Percentiles rank a stretch among this genome's conserved stretches.
These are phyloP conservation scores for Narcine bancroftii DNA, from an alignment of 2,113 vertebrate genomes.

Conservation along the genomic window DNA sequence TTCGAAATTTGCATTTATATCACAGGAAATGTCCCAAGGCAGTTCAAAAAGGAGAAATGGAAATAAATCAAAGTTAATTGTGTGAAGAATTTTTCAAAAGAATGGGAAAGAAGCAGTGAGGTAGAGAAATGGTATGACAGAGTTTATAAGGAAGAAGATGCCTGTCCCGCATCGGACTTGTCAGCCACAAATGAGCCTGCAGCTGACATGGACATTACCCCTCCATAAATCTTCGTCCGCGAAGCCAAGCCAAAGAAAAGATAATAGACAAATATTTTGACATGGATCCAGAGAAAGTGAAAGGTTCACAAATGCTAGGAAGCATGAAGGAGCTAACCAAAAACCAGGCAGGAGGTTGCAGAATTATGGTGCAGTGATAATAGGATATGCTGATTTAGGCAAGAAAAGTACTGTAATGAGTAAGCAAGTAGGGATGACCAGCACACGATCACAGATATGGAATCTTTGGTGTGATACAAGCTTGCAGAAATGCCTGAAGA, in stretches of 20 bases:
- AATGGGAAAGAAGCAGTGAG: neutral
- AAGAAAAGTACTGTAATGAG: neutral
- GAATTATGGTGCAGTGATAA: neutral
- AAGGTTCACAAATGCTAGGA: neutral
- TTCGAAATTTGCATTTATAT: conserved; percentile 26
- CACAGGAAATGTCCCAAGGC: neutral
- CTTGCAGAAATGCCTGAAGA: neutral
- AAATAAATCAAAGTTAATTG: neutral
- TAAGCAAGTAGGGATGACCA: neutral
- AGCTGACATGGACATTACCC: too few relatives aligned
- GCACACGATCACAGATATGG: neutral
- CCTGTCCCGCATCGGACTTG: too few relatives aligned
- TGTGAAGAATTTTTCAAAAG: neutral
- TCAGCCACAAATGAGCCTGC: too few relatives aligned
- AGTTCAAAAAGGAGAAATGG: neutral
- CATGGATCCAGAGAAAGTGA: neutral
- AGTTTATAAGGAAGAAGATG: too few relatives aligned
- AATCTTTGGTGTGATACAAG: neutral
- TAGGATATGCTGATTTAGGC: neutral
- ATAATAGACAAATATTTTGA: neutral
- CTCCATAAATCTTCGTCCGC: too few relatives aligned
- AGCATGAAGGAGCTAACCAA: neutral
- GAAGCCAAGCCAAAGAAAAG: too few relatives aligned
- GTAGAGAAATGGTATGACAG: too few relatives aligned
- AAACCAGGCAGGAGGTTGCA: neutral